A percentile compares a stretch with the other conserved stretches of the same genome.
Conservation (phyloP, 2,888 invertebrate species). For the Carterocephalus palaemon region DNA sequence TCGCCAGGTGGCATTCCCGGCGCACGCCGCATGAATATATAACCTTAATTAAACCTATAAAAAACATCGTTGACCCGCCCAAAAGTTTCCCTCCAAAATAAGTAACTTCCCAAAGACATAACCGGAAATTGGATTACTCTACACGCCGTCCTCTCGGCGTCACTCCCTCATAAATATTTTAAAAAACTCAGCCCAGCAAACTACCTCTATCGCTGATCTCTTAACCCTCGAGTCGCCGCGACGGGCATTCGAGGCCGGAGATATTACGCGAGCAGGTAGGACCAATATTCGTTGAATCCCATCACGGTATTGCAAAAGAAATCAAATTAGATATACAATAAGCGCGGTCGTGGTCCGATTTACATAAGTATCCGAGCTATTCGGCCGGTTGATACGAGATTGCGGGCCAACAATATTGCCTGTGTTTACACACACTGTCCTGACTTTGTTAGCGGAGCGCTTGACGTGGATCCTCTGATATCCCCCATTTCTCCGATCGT, state of each 20-base stretch:
- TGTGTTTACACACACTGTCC: slow-evolving; percentile 50
- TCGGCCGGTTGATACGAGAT: slow-evolving; percentile 72
- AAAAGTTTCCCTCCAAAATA: slow-evolving; percentile 59
- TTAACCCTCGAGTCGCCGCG: slow-evolving; percentile 62
- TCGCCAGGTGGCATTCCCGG: slow-evolving; percentile 18
- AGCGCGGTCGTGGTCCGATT: slow-evolving; percentile 70
- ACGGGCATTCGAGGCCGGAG: slow-evolving; percentile 52
- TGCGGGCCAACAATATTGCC: slow-evolving; percentile 73
- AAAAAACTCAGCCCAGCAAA: slow-evolving; percentile 59
- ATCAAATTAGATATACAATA: slow-evolving; percentile 79
- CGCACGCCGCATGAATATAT: slow-evolving; percentile 24
- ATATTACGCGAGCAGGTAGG: slow-evolving; percentile 70
- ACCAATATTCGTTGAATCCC: slow-evolving; percentile 68
- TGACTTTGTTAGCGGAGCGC: slow-evolving; percentile 35
- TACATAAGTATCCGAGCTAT: slow-evolving; percentile 77
- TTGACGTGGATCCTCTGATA: slow-evolving; percentile 42
- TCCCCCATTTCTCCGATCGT: slow-evolving; percentile 25
- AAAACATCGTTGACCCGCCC: slow-evolving; percentile 59
- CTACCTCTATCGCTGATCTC: slow-evolving; percentile 68
- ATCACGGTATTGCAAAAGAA: slow-evolving; percentile 74
- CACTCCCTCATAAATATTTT: slow-evolving; percentile 74
- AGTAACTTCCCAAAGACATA: slow-evolving; percentile 75
- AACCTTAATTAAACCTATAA: slow-evolving; percentile 67
- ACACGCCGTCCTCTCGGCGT: slow-evolving; percentile 55
- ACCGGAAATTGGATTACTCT: slow-evolving; percentile 76